phyloP scores from a whole-genome alignment of 2,797 vertebrate species.

The Syndactyla subalaris region DNA sequence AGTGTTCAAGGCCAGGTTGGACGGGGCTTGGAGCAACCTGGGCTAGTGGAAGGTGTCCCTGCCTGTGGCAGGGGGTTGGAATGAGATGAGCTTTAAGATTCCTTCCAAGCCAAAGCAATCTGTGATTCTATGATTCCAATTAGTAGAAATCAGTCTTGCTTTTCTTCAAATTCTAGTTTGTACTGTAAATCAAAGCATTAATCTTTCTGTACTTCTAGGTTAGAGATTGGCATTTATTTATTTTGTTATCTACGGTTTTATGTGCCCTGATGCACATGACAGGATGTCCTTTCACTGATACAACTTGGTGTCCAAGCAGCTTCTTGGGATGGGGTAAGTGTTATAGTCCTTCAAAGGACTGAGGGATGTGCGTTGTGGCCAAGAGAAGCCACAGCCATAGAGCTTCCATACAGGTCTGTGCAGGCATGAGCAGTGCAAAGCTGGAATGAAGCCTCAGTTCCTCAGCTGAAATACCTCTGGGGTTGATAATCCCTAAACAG shows the following conservation, averaged over 20 bases:
- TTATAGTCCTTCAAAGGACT: not conserved
- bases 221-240: not conserved
- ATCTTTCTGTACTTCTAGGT: not conserved
- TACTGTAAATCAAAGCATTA: not conserved
- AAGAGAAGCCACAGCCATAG: not conserved
- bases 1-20: not conserved
- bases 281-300: not conserved
- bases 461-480: not conserved
- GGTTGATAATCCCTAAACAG: not conserved
- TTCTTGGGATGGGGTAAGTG: not conserved
- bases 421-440: not conserved
- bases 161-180: not conserved
- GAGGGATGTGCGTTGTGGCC: not conserved
- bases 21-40: not conserved
- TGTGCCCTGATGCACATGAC: not conserved
- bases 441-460: not conserved
- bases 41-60: not conserved
- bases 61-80: fast-evolving
- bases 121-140: not conserved
- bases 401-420: not conserved
- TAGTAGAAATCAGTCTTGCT: not conserved
- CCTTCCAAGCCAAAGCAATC: not conserved
- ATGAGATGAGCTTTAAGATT: not conserved
- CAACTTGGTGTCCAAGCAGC: not conserved
- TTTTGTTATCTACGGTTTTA: not conserved